These are phyloP conservation scores for Oligia fasciuncula DNA, from an alignment of 2,888 invertebrate genomes.

Conservation along the genomic window DNA sequence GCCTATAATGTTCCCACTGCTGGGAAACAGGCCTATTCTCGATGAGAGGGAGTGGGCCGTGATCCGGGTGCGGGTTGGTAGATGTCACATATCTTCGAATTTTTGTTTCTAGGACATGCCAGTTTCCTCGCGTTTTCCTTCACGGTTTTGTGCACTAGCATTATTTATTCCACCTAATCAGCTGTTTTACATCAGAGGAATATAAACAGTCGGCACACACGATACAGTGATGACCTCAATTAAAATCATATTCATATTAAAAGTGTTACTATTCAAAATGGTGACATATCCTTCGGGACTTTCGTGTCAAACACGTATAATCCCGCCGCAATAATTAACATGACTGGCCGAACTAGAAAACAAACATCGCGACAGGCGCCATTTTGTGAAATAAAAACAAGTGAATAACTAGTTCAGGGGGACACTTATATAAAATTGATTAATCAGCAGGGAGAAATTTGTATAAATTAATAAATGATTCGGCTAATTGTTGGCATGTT, in stretches of 20 bases:
- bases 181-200: background rate
- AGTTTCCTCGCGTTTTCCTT: background rate
- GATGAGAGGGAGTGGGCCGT: background rate
- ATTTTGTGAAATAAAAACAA: slow-evolving; percentile 40
- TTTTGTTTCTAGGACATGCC: too few species aligned
- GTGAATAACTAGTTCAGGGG: slow-evolving; percentile 44
- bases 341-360: slow-evolving; percentile 31
- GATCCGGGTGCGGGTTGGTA: too few species aligned
- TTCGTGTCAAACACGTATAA: slow-evolving; percentile 52
- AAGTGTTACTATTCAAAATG: slow-evolving; percentile 27
- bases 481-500: slow-evolving; percentile 40
- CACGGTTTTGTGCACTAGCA: background rate
- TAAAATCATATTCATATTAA: slow-evolving; percentile 48
- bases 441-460: slow-evolving; percentile 39
- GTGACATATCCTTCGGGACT: slow-evolving; percentile 52
- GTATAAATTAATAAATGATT: slow-evolving; percentile 50
- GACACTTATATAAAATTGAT: slow-evolving; percentile 50
- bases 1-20: too few species aligned
- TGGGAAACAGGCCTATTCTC: too few species aligned
- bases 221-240: slow-evolving; percentile 34
- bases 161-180: background rate
- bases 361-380: slow-evolving; percentile 40
- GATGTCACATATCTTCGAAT: background rate
- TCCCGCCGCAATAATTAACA: slow-evolving; percentile 49
- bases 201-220: background rate